Conservation (phyloP, 2,113 vertebrate genomes). For the Sialia sialis region DNA sequence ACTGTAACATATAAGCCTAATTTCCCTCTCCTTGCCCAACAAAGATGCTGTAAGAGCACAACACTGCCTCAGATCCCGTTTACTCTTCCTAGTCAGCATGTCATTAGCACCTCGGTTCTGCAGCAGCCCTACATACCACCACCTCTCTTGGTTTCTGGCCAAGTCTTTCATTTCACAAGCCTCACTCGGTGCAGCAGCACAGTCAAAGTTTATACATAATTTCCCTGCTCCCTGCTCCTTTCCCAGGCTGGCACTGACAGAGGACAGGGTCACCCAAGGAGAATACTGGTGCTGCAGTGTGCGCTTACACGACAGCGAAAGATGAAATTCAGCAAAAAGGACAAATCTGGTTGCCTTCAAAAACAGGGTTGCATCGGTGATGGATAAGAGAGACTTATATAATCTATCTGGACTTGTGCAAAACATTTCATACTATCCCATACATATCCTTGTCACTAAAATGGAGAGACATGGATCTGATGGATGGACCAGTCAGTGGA, state of each 20-base stretch:
- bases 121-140: not conserved
- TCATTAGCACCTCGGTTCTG: not conserved
- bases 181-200: not conserved
- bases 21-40: not conserved
- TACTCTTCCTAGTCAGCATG: not conserved
- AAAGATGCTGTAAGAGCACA: not conserved
- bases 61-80: not conserved
- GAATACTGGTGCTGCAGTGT: not conserved
- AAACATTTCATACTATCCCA: not conserved
- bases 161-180: not conserved
- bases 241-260: fast-evolving
- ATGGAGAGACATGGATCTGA: not conserved
- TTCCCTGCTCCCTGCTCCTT: not conserved
- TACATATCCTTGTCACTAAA: not conserved
- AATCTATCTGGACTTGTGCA: not conserved
- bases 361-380: fast-evolving
- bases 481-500: fast-evolving
- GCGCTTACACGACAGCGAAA: fast-evolving
- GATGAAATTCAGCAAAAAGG: not conserved
- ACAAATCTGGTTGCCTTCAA: not conserved
- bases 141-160: not conserved
- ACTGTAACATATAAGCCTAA: not conserved
- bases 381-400: not conserved
- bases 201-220: not conserved
- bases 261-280: not conserved